A percentile compares a stretch with the other conserved stretches of the same genome.
These are phyloP conservation scores for Ifrita kowaldi DNA, from an alignment of 2,113 vertebrate species.

Conservation along the genomic window DNA sequence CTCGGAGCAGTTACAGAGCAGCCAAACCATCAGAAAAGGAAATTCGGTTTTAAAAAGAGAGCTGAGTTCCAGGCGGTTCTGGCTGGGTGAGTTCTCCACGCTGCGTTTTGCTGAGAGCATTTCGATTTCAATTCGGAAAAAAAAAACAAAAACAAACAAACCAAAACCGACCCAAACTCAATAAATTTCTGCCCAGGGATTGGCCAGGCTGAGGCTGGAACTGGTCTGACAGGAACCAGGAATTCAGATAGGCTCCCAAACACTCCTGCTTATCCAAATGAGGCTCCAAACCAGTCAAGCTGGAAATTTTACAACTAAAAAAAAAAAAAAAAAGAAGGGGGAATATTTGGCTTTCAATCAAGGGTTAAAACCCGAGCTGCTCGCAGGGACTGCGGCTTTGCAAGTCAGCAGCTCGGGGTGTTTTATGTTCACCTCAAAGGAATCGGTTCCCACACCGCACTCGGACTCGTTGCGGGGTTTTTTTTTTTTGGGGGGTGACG, in stretches of 20 bases:
- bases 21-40: not conserved
- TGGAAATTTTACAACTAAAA: not conserved
- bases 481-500: not conserved
- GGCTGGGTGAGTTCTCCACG: not conserved
- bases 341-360: not conserved
- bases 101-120: not conserved
- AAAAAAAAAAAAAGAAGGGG: not conserved
- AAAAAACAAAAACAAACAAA: not conserved
- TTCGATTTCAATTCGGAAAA: not conserved
- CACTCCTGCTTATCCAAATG: not conserved
- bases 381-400: not conserved
- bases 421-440: not conserved
- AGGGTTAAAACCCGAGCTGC: not conserved
- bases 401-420: not conserved
- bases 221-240: not conserved
- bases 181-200: not conserved
- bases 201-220: not conserved
- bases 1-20: not conserved
- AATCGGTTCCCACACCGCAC: not conserved
- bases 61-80: not conserved
- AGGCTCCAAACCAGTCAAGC: conserved; percentile 1
- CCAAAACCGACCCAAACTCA: not conserved
- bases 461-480: accelerated
- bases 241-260: conserved; percentile 1
- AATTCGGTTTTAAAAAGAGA: not conserved